Conservation (phyloP, 2,797 vertebrate species). For the Paguma larvata region DNA sequence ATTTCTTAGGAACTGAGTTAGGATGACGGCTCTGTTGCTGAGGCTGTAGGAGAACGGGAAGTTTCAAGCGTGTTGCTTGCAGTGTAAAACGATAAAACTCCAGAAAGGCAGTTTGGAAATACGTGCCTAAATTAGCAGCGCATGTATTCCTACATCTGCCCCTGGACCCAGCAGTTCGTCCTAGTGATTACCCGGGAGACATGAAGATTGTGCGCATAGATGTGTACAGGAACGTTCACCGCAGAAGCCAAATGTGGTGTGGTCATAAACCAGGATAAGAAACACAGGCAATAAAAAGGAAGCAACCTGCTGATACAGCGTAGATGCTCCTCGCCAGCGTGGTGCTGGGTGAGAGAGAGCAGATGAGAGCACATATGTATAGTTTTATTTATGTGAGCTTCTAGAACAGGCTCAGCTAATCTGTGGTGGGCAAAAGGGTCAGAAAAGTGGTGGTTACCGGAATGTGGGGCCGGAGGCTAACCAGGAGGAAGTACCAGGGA, state of each 20-base stretch:
- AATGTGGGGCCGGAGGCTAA: neutral
- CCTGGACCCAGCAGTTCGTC: neutral
- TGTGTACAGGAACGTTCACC: neutral
- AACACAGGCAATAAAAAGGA: neutral
- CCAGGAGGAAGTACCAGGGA: neutral
- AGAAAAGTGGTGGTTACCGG: neutral
- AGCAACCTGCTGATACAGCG: neutral
- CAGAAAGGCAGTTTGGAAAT: neutral
- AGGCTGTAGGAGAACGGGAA: neutral
- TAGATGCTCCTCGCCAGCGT: neutral
- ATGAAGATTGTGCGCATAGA: neutral
- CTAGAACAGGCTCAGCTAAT: constrained; percentile 3
- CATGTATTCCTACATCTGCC: neutral
- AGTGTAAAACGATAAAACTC: neutral
- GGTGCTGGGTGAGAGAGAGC: neutral
- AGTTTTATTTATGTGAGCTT: constrained; percentile 39
- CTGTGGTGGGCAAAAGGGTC: neutral
- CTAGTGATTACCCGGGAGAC: constrained; percentile 41
- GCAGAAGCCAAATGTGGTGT: constrained; percentile 28
- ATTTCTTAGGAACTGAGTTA: constrained; percentile 36
- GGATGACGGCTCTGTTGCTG: neutral
- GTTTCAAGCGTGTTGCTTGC: neutral
- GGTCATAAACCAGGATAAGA: neutral
- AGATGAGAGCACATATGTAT: neutral
- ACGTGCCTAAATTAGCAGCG: constrained; percentile 60